phyloP scores from a whole-genome alignment of 2,888 invertebrate genomes.

The Eulithis prunata region DNA sequence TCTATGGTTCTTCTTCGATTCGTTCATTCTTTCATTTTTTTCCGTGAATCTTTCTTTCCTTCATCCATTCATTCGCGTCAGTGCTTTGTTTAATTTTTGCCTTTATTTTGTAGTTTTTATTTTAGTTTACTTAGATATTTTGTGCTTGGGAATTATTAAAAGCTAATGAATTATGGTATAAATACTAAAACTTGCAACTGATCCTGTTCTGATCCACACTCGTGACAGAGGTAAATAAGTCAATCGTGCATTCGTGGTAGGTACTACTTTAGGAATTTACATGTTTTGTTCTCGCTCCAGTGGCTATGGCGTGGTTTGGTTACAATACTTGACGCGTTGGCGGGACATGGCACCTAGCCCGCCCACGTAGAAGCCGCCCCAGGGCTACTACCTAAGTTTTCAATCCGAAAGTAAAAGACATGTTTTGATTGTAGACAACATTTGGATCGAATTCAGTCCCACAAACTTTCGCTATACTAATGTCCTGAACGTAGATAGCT shows the following conservation, averaged over 20 bases:
- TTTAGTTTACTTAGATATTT: too few species aligned
- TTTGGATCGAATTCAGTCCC: neutral
- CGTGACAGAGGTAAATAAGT: slow-evolving; percentile 10
- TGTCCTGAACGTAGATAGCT: too few species aligned
- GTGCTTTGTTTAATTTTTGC: too few species aligned
- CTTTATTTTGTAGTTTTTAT: too few species aligned
- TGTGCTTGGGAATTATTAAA: neutral
- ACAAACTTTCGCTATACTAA: slow-evolving; percentile 4
- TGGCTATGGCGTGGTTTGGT: slow-evolving; percentile 48
- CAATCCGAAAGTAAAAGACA: slow-evolving; percentile 51
- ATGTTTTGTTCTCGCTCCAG: slow-evolving; percentile 49
- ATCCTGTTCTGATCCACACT: neutral
- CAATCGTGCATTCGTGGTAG: slow-evolving; percentile 39
- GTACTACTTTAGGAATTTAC: slow-evolving; percentile 21
- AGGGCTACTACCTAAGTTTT: slow-evolving; percentile 14
- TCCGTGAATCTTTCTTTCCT: too few species aligned
- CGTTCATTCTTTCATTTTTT: too few species aligned
- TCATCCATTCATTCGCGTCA: too few species aligned
- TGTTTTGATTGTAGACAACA: neutral
- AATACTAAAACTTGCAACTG: neutral
- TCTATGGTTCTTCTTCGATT: too few species aligned
- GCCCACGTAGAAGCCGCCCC: slow-evolving; percentile 40
- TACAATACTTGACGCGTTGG: slow-evolving; percentile 15
- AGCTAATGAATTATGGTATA: slow-evolving; percentile 16
- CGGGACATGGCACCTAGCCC: slow-evolving; percentile 40